A percentile compares a stretch with the other conserved stretches of the same genome.
Conservation (phyloP, 2,888 invertebrate species). For the Julus scandinavius region DNA sequence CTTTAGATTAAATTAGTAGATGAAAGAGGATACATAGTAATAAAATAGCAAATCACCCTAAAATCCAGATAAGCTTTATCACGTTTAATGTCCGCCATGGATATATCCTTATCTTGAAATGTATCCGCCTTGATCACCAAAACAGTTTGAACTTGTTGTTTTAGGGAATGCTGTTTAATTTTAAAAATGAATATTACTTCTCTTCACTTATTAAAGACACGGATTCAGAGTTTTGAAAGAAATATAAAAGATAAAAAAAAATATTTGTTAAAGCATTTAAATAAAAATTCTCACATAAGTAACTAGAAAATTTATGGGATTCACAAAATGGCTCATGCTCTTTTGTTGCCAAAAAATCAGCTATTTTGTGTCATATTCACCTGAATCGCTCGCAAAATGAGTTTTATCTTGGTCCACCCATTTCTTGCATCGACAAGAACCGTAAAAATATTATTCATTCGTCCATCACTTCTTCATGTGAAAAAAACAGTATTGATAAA, state of each 20-base stretch:
- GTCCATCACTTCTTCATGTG: constrained; percentile 27
- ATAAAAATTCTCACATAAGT: no score
- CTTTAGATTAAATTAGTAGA: no score
- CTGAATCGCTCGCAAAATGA: constrained; percentile 55
- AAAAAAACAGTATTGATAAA: not conserved
- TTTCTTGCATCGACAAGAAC: constrained; percentile 54
- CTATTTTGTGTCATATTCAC: not conserved
- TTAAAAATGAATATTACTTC: not conserved
- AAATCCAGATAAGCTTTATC: constrained; percentile 54
- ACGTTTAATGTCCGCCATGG: constrained; percentile 47
- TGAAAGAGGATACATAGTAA: no score
- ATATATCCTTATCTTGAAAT: constrained; percentile 46
- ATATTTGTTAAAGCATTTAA: no score
- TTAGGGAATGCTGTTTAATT: constrained; percentile 48
- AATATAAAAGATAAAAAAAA: no score
- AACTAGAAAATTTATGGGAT: no score
- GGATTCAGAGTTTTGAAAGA: not conserved
- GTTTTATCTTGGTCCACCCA: constrained; percentile 49
- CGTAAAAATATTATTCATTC: constrained; percentile 1
- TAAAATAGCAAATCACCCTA: not conserved
- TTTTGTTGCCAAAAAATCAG: no score
- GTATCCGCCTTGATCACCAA: constrained; percentile 49
- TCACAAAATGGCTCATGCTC: no score
- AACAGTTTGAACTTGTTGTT: constrained; percentile 43
- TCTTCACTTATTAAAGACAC: not conserved